phyloP scores from a whole-genome alignment of 2,888 invertebrate genomes.

The Hydrotaea diabolus region DNA sequence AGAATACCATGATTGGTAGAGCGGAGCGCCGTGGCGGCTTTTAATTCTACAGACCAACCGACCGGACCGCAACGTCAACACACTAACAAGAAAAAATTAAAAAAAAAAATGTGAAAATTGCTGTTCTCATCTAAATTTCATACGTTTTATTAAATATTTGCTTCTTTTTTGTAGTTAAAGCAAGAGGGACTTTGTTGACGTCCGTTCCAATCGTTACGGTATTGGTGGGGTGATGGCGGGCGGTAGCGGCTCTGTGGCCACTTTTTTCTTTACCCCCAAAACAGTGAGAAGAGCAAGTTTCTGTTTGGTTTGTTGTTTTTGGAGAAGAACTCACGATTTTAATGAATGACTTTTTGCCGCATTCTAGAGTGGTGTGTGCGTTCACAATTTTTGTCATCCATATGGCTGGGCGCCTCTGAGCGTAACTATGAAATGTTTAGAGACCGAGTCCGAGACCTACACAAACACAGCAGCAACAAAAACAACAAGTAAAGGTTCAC shows the following conservation, averaged over 20 bases:
- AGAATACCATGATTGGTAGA: background rate
- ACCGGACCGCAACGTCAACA: background rate
- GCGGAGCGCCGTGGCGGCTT: background rate
- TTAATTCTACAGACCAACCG: background rate
- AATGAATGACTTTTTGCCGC: constrained; percentile 18
- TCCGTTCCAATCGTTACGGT: background rate
- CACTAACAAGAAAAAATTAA: background rate
- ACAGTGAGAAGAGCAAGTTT: background rate
- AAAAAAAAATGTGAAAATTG: background rate
- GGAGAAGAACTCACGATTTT: constrained; percentile 19
- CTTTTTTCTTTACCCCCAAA: background rate
- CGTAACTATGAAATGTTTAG: constrained; percentile 1
- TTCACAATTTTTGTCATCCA: constrained; percentile 8
- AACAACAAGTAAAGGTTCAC: background rate
- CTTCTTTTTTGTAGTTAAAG: background rate
- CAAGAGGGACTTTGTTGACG: background rate
- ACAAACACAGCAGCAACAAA: background rate
- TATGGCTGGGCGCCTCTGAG: background rate
- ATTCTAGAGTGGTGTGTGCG: background rate
- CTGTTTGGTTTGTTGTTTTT: background rate
- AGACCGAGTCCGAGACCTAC: background rate
- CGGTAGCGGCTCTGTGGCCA: background rate
- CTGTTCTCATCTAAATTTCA: background rate
- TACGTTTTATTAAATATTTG: background rate
- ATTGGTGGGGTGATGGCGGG: background rate